Evolutionary conservation across 2,888 invertebrate species (phyloP).

Genomic region (Eutolmus rufibarbis): DNA sequence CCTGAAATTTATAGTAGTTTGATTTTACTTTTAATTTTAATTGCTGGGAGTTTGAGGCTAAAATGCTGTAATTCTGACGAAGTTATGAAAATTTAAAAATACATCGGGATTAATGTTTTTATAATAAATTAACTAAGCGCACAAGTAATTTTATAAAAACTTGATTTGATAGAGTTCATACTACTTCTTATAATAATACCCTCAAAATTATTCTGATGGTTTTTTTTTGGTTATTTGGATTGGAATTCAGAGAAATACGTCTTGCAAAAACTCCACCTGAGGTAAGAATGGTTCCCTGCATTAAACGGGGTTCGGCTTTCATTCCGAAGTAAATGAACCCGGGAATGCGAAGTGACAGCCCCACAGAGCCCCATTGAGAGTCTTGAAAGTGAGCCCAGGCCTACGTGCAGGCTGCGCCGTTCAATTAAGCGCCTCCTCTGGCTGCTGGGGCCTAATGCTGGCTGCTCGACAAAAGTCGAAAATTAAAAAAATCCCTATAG

Average conservation of each 20-base stretch:
- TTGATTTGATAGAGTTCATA: no score
- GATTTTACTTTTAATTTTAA: no score
- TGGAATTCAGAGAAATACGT: neutral
- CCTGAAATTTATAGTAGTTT: no score
- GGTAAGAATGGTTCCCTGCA: neutral
- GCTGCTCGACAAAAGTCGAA: constrained; percentile 30
- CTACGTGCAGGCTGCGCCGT: constrained; percentile 2
- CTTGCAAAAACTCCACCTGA: constrained; percentile 1
- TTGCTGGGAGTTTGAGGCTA: no score
- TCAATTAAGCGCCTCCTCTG: constrained; percentile 16
- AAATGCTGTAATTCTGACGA: no score
- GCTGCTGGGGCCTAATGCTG: constrained; percentile 25
- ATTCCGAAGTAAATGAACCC: constrained; percentile 27
- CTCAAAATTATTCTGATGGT: neutral
- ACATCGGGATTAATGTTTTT: no score
- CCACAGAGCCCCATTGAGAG: neutral
- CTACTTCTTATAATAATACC: neutral
- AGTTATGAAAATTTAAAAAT: no score
- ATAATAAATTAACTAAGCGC: no score
- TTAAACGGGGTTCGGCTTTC: neutral
- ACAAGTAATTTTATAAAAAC: no score
- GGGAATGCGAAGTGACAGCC: constrained; percentile 34
- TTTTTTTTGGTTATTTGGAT: neutral
- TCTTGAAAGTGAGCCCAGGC: neutral
- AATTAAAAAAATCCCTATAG: constrained; percentile 34